Evolutionary conservation across 2,888 invertebrate genomes (phyloP), one percentile per base, ranked within the genome.

Genomic region (Drosophila rubida): DNA sequence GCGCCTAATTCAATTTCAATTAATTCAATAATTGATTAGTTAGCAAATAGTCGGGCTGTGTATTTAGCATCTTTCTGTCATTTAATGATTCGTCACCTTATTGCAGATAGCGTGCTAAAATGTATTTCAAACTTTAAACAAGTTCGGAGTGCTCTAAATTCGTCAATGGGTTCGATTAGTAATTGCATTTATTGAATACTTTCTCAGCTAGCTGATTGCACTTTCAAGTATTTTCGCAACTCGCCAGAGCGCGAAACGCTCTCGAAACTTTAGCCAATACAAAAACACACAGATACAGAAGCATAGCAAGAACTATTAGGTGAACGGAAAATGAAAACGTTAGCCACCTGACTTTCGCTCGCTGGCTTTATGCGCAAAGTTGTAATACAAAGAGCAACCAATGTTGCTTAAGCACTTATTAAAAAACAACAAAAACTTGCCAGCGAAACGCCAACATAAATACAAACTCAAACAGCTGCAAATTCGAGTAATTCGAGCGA

Each of bases 401-500:
- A 46, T 25, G 39, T 41, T 50, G 57, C 45, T 45, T 46, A 63
- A 59, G 72, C 63, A 72, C 72, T 68, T 72, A 72, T 68, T 72
- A 59, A 72, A 67, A 72, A 72, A 51, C 72, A 71, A 72, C 72
- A 72, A 54, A 46, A 71, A 58, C 71, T 61, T 67, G 27, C 54
- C 55, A 72, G 23, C 44, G 23, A 63, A 59, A 63, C 49, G 45
- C 22, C 4, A 23, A 27, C 42, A 3, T 37, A 27, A 0, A 1
- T 37, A 16, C 0, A 35, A 2, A 30, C 9, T 1, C 9, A 6
- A 48, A 19, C 19, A 19, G 27, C 11, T 6, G 6, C 14, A 8
- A 14, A 19, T 19, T 19, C 19, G 19, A 2, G 19, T 19, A 19
- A 3, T 19, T 3, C n/a, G n/a, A 19, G 19, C 19, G n/a, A n/a